A percentile compares a stretch with the other conserved stretches of the same genome.
phyloP scores from a whole-genome alignment of 2,888 invertebrate species.

The Norana najaformis region DNA sequence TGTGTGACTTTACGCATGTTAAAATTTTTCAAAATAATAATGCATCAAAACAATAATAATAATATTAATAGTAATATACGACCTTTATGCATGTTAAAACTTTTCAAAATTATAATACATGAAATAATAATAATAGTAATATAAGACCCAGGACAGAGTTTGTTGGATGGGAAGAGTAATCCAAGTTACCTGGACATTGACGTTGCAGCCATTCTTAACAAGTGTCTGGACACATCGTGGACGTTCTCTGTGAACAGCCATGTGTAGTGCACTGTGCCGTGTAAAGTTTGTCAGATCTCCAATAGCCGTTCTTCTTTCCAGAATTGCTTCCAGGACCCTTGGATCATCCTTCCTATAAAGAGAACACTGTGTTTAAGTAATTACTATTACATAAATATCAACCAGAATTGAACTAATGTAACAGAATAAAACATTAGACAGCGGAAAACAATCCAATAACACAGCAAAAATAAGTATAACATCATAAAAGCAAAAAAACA shows the following conservation, averaged over 20 bases:
- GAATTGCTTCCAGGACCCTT: neutral
- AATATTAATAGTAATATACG: no score
- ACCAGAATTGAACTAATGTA: neutral
- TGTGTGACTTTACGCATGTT: no score
- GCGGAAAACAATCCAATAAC: neutral
- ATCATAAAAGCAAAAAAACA: no score
- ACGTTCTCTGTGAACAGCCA: neutral
- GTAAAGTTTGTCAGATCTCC: neutral
- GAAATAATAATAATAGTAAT: no score
- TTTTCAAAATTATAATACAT: no score
- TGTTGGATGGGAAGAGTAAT: neutral
- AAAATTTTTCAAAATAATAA: no score
- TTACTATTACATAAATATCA: neutral
- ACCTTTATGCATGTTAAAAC: no score
- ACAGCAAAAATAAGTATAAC: no score
- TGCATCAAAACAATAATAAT: no score
- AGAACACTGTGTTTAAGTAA: neutral
- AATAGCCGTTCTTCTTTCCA: neutral
- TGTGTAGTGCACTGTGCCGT: neutral
- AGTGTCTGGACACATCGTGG: neutral
- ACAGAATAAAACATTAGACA: neutral
- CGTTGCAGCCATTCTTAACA: neutral
- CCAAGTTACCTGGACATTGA: constrained; percentile 4
- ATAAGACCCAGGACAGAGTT: no score
- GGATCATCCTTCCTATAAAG: neutral